Conservation (phyloP, 2,888 invertebrate species). For the Sinohyriopsis cumingii region DNA sequence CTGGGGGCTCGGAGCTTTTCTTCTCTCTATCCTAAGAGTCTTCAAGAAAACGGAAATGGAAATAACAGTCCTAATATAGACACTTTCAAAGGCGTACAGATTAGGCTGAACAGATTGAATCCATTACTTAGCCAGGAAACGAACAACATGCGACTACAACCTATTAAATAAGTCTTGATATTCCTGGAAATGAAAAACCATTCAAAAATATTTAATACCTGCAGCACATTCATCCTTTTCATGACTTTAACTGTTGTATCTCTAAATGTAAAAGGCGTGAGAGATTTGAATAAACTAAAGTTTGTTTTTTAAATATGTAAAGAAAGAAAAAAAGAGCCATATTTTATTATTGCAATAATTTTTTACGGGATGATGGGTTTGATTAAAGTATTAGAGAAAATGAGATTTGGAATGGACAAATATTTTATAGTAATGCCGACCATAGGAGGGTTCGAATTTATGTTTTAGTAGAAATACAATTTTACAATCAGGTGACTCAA, state of each 20-base stretch:
- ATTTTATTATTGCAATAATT: neutral
- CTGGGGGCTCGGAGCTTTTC: too few relatives aligned
- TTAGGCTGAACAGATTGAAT: too few relatives aligned
- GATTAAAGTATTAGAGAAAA: neutral
- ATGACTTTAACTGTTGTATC: neutral
- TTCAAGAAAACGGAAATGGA: too few relatives aligned
- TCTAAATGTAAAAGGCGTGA: neutral
- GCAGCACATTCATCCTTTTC: neutral
- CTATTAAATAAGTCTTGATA: too few relatives aligned
- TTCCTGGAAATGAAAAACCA: too few relatives aligned
- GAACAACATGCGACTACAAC: too few relatives aligned
- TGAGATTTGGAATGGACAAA: conserved; percentile 1
- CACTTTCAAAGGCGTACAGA: too few relatives aligned
- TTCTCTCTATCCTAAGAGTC: too few relatives aligned
- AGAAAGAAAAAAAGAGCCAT: neutral
- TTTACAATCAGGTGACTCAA: too few relatives aligned
- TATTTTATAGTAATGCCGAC: neutral
- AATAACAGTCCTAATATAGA: too few relatives aligned
- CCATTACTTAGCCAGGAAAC: too few relatives aligned
- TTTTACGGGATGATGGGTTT: neutral
- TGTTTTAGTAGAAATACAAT: neutral
- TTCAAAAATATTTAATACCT: too few relatives aligned
- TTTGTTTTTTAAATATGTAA: neutral
- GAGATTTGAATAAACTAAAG: neutral
- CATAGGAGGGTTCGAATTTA: neutral